Base-by-base conservation (phyloP, 2,113 vertebrate genomes). In the Psophia crepitans region DNA sequence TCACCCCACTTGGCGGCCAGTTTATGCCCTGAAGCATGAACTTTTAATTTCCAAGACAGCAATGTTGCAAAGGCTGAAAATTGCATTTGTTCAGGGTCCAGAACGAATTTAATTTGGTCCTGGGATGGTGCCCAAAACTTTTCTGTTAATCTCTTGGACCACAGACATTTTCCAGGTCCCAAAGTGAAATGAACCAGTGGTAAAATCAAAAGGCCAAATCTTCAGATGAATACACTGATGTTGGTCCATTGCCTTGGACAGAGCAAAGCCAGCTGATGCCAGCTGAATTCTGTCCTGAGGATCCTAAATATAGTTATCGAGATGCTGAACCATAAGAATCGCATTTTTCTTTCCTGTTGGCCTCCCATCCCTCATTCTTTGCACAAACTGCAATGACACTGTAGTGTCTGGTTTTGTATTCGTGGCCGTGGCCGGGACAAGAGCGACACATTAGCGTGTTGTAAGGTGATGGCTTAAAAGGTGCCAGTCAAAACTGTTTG, bases 41-140 rank as follows among this genome's bases (percentile, higher is more conserved):
- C 70, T 95, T 92, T 78, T 92, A 88, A 96, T 96, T 90, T 95
- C 91, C 86, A 88, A 86, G 78, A 90, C 43, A 87, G 76, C 89
- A 68, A 14, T 64, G 18, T 68, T 83, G 63, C 66, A 80, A 60
- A 73, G 57, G 74, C 84, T 97, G 80, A 89, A 96, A 97, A 89
- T 89, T 74, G 28, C 90, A 58, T 84, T 95, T 93, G 87, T 80
- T 92, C 79, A 92, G 57, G 28, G 19, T 80, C 82, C 94, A 91
- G 79, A 94, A 90, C 75, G 90, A 95, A 89, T 96, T 96, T 93
- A 90, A 94, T 96, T 95, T 93, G 37, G 46, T 82, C 23, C 70
- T 94, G 95, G 89, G 87, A 90, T 0, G 4, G 30, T 94, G 83
- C 87, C 95, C 68, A 84, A 86, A 95, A 92, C 24, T 82, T 75